A percentile compares a stretch with the other conserved stretches of the same genome.
phyloP scores from a whole-genome alignment of 2,888 invertebrate genomes.

The Petrolisthes manimaculis region DNA sequence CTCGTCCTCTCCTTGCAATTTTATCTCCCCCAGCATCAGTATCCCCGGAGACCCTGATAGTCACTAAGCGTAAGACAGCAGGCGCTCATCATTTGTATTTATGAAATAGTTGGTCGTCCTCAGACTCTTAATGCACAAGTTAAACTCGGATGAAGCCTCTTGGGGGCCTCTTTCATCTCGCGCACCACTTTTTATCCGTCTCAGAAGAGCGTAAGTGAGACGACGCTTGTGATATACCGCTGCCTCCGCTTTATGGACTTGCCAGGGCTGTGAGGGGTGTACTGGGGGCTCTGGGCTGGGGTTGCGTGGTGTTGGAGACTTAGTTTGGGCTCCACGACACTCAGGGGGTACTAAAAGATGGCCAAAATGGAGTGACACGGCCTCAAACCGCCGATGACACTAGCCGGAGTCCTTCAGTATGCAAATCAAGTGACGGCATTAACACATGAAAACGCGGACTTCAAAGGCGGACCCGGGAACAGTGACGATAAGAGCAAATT shows the following conservation, averaged over 20 bases:
- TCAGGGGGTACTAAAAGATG: constrained; percentile 3
- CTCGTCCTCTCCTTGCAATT: background rate
- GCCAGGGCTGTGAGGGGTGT: background rate
- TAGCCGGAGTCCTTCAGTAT: constrained; percentile 58
- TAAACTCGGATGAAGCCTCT: constrained; percentile 52
- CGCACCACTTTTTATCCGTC: constrained; percentile 58
- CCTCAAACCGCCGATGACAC: constrained; percentile 51
- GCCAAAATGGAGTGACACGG: constrained; percentile 25
- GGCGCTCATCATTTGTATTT: constrained; percentile 54
- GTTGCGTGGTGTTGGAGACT: background rate
- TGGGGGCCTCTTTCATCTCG: constrained; percentile 54
- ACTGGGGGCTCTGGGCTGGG: background rate
- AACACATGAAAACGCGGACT: constrained; percentile 62
- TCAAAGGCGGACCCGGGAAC: constrained; percentile 57
- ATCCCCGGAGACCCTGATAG: background rate
- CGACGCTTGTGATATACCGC: constrained; percentile 44
- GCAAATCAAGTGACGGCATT: constrained; percentile 63
- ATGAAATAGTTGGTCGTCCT: constrained; percentile 52
- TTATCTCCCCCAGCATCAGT: background rate
- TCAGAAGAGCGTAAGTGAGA: constrained; percentile 59
- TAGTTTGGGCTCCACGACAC: background rate
- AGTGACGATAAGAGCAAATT: constrained; percentile 63
- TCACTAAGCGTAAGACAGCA: constrained; percentile 22
- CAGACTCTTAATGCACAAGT: constrained; percentile 57
- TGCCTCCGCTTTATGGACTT: constrained; percentile 45